Evolutionary conservation across 2,888 invertebrate species (phyloP).

Genomic region (Pristionchus arcanus): DNA sequence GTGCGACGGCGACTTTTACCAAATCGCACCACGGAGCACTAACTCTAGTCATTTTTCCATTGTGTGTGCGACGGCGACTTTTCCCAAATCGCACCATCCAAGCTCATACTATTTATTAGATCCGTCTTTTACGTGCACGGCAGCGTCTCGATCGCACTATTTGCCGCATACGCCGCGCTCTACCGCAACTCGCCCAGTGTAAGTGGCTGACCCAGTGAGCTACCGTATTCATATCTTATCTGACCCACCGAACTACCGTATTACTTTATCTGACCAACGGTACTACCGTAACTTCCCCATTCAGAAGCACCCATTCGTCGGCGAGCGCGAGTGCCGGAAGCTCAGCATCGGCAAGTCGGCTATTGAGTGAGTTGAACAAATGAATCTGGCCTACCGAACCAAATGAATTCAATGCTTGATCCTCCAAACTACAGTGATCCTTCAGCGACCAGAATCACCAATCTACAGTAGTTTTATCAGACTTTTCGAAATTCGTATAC

Average conservation of each 20-base stretch:
- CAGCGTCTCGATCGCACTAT: conserved; percentile 60
- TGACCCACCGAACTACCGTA: no score
- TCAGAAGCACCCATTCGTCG: conserved; percentile 70
- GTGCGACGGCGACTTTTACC: neutral
- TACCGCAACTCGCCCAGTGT: conserved; percentile 64
- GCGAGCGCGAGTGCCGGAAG: conserved; percentile 68
- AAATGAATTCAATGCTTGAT: no score
- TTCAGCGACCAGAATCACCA: no score
- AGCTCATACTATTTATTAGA: neutral
- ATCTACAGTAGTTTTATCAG: no score
- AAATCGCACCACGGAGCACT: no score
- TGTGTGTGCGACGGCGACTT: neutral
- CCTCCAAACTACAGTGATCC: no score
- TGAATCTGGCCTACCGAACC: neutral
- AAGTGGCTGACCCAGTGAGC: neutral
- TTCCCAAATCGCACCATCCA: neutral
- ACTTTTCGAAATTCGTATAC: no score
- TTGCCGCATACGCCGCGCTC: conserved; percentile 63
- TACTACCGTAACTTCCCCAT: conserved; percentile 18
- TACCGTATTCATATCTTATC: no score
- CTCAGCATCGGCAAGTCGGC: conserved; percentile 69
- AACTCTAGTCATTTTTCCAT: no score
- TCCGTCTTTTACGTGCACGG: conserved; percentile 72
- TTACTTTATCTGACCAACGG: no score
- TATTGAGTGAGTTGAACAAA: conserved; percentile 52